Base-by-base conservation (phyloP, 92 coral and sea anemone genomes). In the Epizoanthus rinbou region DNA sequence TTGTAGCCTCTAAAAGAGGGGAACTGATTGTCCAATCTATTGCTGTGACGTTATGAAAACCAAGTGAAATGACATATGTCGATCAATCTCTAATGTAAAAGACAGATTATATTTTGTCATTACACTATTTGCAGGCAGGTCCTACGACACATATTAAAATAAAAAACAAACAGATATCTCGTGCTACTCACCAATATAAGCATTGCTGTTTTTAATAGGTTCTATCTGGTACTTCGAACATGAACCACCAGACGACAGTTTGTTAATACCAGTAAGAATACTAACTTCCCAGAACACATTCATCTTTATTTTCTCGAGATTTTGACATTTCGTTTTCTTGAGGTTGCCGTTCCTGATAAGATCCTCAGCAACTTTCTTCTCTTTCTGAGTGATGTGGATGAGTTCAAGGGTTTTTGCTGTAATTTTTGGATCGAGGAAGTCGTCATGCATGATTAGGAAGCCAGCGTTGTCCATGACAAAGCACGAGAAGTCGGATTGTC, bases 381-480 rank as follows among this genome's bases (percentile, higher is more conserved):
- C 93, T 45, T 87, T 83, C 8, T 80, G 85, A 6, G 91, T 90
- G 64, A 90, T 86, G 80, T 90, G 93, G 17, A 84, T 70, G 69
- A 74, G 82, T 54, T 84, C 81, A n/a, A 88, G 73, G 24, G 68
- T 56, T 35, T 63, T 71, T 0, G 85, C 82, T 4, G 80, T 72
- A 22, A 88, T 88, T 35, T 71, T 74, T 25, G 91, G 88, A n/a
- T 63, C 57, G 62, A 90, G 74, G 75, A 90, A 90, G 58, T 79
- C 80, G 60, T 90, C 82, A 84, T 90, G 93, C 68, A 87, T 83
- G 23, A 90, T 64, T 3, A 90, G 85, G 57, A 90, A 87, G 13
- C 93, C 93, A 6, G 85, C 87, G 41, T 71, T 69, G 68, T 90
- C 91, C 75, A 90, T 76, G 41, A 90, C 86, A 58, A 90, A 90